A percentile compares a stretch with the other conserved stretches of the same genome.
Evolutionary conservation across 2,797 vertebrate species (phyloP).

Genomic region (Bradypodion ventrale): DNA sequence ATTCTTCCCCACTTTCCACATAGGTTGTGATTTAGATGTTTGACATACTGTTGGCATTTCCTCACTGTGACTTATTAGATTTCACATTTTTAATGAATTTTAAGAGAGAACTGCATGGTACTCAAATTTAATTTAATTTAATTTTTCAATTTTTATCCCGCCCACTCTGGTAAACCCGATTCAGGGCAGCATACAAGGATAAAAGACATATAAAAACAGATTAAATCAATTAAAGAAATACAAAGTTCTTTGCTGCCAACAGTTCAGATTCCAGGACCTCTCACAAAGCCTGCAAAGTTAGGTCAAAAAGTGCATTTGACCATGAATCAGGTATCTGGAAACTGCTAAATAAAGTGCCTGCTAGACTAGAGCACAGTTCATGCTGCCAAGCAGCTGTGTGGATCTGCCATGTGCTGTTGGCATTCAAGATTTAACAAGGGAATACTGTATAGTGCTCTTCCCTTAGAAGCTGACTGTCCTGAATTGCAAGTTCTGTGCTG

Average conservation of each 20-base stretch:
- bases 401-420: neutral
- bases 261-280: neutral
- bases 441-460: neutral
- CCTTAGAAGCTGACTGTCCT: neutral
- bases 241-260: neutral
- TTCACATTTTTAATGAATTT: neutral
- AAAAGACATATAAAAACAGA: too few relatives aligned
- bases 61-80: neutral
- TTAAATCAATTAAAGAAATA: too few relatives aligned
- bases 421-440: neutral
- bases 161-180: too few relatives aligned
- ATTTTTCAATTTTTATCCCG: too few relatives aligned
- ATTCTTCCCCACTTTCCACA: neutral
- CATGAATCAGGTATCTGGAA: neutral
- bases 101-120: neutral
- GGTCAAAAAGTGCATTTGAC: neutral
- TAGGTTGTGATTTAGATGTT: neutral
- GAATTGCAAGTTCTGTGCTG: neutral
- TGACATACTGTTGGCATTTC: neutral
- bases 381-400: neutral
- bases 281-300: neutral
- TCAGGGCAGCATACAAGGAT: too few relatives aligned
- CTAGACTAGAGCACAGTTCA: neutral
- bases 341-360: neutral
- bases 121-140: too few relatives aligned